Percentiles rank a stretch among this genome's conserved stretches.
phyloP scores from a whole-genome alignment of 1,140 invertebrate species.

The Cardiocondyla obscurior region DNA sequence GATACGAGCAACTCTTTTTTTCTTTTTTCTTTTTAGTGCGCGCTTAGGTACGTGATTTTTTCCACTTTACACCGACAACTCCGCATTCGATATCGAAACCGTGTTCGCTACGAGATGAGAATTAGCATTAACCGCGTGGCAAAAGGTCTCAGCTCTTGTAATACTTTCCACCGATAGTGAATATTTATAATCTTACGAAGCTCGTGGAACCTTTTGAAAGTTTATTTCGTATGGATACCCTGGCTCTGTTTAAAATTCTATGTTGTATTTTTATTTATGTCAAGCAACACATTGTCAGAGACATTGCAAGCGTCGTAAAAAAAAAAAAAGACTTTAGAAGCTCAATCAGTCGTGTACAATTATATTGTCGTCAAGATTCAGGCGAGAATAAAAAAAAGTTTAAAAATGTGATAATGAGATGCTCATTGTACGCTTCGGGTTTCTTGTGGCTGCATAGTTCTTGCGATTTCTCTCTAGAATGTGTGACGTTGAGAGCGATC shows the following conservation, averaged over 20 bases:
- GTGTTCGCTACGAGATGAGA: background rate
- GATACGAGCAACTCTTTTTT: background rate
- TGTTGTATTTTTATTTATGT: background rate
- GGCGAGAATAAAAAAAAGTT: background rate
- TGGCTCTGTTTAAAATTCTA: background rate
- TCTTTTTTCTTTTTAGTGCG: background rate
- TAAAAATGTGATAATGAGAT: slow-evolving; percentile 5
- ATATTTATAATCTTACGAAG: slow-evolving; percentile 23
- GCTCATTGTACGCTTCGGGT: slow-evolving; percentile 6
- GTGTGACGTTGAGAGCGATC: slow-evolving; percentile 8
- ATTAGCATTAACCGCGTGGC: background rate
- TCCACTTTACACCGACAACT: background rate
- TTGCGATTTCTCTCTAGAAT: slow-evolving; percentile 9
- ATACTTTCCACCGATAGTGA: background rate
- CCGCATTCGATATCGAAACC: background rate
- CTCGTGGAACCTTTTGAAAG: background rate
- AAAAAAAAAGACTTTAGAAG: no score
- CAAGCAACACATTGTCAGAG: background rate
- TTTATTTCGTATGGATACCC: background rate
- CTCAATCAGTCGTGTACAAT: background rate
- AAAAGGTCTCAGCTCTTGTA: slow-evolving; percentile 1
- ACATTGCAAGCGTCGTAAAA: background rate
- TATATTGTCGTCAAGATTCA: background rate
- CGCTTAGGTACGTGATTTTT: background rate
- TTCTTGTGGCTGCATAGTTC: background rate